A percentile compares a stretch with the other conserved stretches of the same genome.
Conservation (phyloP, 2,113 vertebrate species). For the Serilophus lunatus region DNA sequence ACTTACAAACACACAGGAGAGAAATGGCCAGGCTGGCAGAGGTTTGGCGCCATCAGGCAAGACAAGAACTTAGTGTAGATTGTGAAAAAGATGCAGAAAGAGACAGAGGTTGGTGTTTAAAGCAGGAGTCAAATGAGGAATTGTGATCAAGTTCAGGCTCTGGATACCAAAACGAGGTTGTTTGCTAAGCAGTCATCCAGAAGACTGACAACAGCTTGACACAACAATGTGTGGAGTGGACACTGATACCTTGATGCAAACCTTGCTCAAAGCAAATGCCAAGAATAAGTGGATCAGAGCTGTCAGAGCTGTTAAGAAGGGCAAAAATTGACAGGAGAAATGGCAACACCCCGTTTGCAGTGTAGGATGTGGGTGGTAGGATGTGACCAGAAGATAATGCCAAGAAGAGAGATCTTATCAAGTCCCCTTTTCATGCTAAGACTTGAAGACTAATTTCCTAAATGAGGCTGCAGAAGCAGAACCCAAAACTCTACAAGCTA, state of each 20-base stretch:
- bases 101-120: background rate
- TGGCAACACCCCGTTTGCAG: background rate
- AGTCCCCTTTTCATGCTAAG: background rate
- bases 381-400: background rate
- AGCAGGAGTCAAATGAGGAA: background rate
- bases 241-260: constrained; percentile 46
- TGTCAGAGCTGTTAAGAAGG: background rate
- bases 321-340: background rate
- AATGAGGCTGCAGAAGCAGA: background rate
- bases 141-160: constrained; percentile 32
- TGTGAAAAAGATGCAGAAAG: background rate
- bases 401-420: background rate
- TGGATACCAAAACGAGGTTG: constrained; percentile 20
- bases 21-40: background rate
- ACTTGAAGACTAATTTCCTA: background rate
- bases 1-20: background rate
- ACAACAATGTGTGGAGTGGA: constrained; percentile 2
- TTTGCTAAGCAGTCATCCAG: constrained; percentile 32
- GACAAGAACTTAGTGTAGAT: background rate
- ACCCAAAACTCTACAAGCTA: background rate
- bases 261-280: constrained; percentile 63
- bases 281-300: background rate
- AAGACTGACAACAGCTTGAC: constrained; percentile 48
- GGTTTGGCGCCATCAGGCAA: background rate
- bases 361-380: background rate